Evolutionary conservation across 1,140 invertebrate species (phyloP).

Genomic region (Pteromalus puparum): DNA sequence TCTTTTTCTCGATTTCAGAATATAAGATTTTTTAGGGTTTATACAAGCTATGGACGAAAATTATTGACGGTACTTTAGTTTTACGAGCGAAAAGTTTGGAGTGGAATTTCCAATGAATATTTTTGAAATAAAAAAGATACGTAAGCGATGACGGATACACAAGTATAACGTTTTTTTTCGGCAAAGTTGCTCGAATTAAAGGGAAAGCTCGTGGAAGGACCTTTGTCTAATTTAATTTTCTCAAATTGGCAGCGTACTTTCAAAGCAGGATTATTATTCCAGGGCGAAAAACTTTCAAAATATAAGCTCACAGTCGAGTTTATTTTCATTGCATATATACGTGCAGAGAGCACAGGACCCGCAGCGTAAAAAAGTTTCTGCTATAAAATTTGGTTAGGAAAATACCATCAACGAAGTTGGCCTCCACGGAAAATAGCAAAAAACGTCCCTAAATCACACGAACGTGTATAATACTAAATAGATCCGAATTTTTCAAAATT

Average conservation of each 20-base stretch:
- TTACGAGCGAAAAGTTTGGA: not conserved
- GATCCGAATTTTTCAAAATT: not conserved
- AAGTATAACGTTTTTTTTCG: no score
- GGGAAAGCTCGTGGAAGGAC: not conserved
- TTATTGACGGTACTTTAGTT: not conserved
- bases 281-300: not conserved
- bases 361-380: not conserved
- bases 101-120: no score
- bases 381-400: not conserved
- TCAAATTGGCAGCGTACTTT: not conserved
- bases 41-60: no score
- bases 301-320: not conserved
- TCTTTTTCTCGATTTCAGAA: no score
- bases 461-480: not conserved
- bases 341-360: not conserved
- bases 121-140: not conserved
- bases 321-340: not conserved
- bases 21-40: no score
- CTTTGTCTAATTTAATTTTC: not conserved
- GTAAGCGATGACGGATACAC: not conserved
- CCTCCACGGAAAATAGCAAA: not conserved
- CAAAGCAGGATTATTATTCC: not conserved
- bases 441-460: not conserved
- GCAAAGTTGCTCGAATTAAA: not conserved
- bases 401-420: not conserved